phyloP scores from a whole-genome alignment of 2,797 vertebrate species.

The Etheostoma perlongum region DNA sequence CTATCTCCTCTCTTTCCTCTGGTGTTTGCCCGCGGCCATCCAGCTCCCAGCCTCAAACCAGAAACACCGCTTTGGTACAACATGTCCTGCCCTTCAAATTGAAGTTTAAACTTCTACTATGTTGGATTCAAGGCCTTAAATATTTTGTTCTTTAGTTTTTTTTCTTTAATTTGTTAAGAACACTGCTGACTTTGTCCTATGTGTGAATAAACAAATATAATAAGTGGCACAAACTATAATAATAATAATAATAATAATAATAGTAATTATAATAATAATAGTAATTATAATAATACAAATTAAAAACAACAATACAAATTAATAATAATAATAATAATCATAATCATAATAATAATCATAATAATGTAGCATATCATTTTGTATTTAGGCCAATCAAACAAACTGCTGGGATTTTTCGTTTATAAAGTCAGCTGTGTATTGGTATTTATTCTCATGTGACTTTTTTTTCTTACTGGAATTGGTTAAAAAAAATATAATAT shows the following conservation, averaged over 20 bases:
- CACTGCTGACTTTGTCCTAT: neutral
- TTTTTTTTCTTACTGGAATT: neutral
- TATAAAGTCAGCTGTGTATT: neutral
- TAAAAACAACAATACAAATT: no score
- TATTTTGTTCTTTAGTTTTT: neutral
- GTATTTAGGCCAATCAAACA: neutral
- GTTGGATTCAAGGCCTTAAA: conserved; percentile 12
- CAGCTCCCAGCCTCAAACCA: conserved; percentile 72
- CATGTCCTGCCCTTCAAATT: conserved; percentile 48
- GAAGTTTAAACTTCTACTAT: conserved; percentile 28
- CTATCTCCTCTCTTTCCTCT: conserved; percentile 46
- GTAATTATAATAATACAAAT: conserved; percentile 5
- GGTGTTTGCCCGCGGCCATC: conserved; percentile 75
- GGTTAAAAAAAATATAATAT: neutral
- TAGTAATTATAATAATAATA: neutral
- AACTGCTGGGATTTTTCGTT: conserved; percentile 12
- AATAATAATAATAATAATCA: no score
- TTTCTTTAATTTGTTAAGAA: neutral
- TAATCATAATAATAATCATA: conserved; percentile 17
- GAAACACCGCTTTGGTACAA: conserved; percentile 68
- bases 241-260: neutral
- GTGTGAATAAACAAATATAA: conserved; percentile 8
- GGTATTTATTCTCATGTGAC: conserved; percentile 2
- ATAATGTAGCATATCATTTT: neutral
- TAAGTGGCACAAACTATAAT: conserved; percentile 3